Evolutionary conservation across 2,888 invertebrate genomes (phyloP).

Genomic region (Gymnosoma rotundatum): DNA sequence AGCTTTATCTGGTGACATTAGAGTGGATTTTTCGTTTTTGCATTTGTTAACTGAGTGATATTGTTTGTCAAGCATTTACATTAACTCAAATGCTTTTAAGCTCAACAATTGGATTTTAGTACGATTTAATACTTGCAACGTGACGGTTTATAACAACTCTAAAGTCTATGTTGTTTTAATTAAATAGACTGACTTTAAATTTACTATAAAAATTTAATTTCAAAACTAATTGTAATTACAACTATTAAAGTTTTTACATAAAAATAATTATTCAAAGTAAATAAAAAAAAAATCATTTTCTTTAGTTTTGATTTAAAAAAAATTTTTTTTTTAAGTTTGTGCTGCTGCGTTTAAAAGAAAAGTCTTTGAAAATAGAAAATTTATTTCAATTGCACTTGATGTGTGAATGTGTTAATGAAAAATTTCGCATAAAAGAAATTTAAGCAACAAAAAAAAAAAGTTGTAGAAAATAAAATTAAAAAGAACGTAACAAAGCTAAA

Average conservation of each 20-base stretch:
- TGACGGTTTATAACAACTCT: slow-evolving; percentile 63
- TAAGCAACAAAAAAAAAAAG: slow-evolving; percentile 12
- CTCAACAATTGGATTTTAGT: slow-evolving; percentile 70
- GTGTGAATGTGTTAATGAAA: slow-evolving; percentile 63
- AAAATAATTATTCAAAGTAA: neutral
- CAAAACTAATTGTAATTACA: slow-evolving; percentile 43
- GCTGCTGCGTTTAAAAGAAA: slow-evolving; percentile 32
- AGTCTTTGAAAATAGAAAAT: slow-evolving; percentile 30
- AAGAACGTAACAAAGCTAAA: slow-evolving; percentile 22
- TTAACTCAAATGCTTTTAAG: slow-evolving; percentile 63
- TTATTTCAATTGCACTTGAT: slow-evolving; percentile 42
- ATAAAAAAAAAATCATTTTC: slow-evolving; percentile 15
- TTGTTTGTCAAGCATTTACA: slow-evolving; percentile 37
- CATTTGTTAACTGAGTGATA: slow-evolving; percentile 19
- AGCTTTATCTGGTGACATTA: slow-evolving; percentile 41
- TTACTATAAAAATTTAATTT: neutral
- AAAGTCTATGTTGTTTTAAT: slow-evolving; percentile 45
- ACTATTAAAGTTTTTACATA: slow-evolving; percentile 37
- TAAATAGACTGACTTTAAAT: slow-evolving; percentile 48
- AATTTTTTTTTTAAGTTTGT: slow-evolving; percentile 3
- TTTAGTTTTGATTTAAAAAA: slow-evolving; percentile 17
- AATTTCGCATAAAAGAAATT: slow-evolving; percentile 17
- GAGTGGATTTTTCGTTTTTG: slow-evolving; percentile 24
- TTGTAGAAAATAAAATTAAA: slow-evolving; percentile 4
- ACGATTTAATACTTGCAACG: slow-evolving; percentile 70